A percentile compares a stretch with the other conserved stretches of the same genome.
Evolutionary conservation across 2,888 invertebrate genomes (phyloP).

Genomic region (Drosophila helvetica): DNA sequence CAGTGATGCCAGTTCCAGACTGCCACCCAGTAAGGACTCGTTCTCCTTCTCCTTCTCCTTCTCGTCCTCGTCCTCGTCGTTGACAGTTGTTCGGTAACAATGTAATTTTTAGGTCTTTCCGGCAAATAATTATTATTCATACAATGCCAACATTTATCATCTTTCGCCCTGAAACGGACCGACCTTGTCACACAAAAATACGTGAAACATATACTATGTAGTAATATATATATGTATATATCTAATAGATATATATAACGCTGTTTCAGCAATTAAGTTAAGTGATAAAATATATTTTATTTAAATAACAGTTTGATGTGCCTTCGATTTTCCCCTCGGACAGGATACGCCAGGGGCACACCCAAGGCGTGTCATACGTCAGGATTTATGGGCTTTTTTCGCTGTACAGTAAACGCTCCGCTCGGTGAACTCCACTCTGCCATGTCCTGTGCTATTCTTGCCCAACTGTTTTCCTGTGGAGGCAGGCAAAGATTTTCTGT

Average conservation of each 20-base stretch:
- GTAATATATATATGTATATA: no score
- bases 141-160: background rate
- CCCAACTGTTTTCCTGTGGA: no score
- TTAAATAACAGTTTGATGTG: background rate
- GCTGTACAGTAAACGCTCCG: background rate
- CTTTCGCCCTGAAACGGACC: background rate
- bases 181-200: background rate
- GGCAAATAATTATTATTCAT: background rate
- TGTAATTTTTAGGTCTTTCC: background rate
- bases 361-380: background rate
- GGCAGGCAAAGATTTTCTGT: no score
- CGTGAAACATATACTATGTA: no score
- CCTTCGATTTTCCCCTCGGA: background rate
- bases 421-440: background rate
- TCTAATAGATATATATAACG: background rate
- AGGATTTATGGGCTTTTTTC: background rate
- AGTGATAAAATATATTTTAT: background rate
- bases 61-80: background rate
- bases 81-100: background rate
- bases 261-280: background rate
- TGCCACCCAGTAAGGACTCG: no score
- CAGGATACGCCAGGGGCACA: no score
- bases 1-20: background rate
- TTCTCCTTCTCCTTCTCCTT: no score
- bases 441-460: no score